Base-by-base conservation (phyloP, 2,888 invertebrate species). In the Lapara coniferarum region DNA sequence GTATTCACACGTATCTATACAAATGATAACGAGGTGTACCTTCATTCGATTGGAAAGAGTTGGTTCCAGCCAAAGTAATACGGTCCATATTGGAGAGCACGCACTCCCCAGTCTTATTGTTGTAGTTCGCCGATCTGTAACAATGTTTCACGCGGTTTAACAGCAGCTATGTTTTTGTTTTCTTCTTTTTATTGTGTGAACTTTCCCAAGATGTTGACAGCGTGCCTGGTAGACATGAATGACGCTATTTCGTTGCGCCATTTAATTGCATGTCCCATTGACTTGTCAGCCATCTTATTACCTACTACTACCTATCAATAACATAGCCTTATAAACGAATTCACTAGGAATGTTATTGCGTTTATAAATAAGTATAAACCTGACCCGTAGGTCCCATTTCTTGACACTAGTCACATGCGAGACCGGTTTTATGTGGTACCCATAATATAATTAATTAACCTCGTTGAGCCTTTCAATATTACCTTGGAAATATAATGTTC, bases 11-110 rank as follows among this genome's bases (percentile, higher is more conserved):
- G 19, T 44, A 37, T 37, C 37, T 37, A 63, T 59, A 68, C 59
- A 53, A 37, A 44, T 53, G 37, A 25, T 57, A 59, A 69, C n/a
- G 25, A 37, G 66, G 16, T 53, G 76, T 94, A 88, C 95, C 95
- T 86, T 95, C 95, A 76, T 95, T 95, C 71, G 95, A 92, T 85
- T 96, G 96, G 89, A 98, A 97, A 77, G 96, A 95, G 81, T 95
- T 96, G 70, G 96, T 96, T 77, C 98, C 97, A 72, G 97, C 97
- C 82, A 98, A 95, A 69, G 98, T 98, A 90, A 98, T 95, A 78
- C 98, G 96, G 94, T 98, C 98, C 98, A 98, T 98, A 91, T 97
- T 97, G 74, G 97, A 98, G 81, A 98, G 94, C 86, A 97, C 96
- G 93, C 98, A 98, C 85, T 96, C 96, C 75, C 97, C 97, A 74